Evolutionary conservation across 2,113 vertebrate genomes (phyloP).

Genomic region (Kryptolebias marmoratus): DNA sequence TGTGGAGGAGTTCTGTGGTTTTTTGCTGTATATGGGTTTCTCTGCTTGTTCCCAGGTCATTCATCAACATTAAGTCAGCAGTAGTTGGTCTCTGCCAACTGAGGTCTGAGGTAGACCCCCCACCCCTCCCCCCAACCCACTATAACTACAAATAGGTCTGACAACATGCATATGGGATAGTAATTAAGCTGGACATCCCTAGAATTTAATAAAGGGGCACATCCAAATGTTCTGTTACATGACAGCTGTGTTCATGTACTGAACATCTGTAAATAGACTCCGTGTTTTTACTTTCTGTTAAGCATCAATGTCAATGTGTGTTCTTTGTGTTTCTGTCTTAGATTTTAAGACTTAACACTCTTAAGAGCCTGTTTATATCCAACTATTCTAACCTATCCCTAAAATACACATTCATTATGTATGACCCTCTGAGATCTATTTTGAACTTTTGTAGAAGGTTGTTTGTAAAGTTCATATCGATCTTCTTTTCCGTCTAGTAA

Average conservation of each 20-base stretch:
- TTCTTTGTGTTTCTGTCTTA: background rate
- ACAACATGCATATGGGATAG: background rate
- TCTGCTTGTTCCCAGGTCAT: slow-evolving; percentile 21
- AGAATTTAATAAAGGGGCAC: background rate
- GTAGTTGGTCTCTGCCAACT: slow-evolving; percentile 26
- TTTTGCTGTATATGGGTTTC: slow-evolving; percentile 49
- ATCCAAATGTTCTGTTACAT: background rate
- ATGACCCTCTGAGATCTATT: too few species aligned
- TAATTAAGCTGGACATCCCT: slow-evolving; percentile 3
- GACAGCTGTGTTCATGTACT: background rate
- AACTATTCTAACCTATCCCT: too few species aligned
- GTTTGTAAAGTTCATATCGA: too few species aligned
- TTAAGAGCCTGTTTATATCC: too few species aligned
- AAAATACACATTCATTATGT: too few species aligned
- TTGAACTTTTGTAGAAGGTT: too few species aligned
- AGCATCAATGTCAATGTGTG: background rate
- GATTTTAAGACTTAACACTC: background rate
- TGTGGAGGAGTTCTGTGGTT: slow-evolving; percentile 10
- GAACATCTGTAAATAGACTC: background rate
- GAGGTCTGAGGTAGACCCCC: background rate
- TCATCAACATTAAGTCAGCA: slow-evolving; percentile 42
- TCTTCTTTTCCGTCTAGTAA: too few species aligned
- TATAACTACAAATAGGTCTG: slow-evolving; percentile 17
- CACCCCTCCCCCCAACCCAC: background rate
- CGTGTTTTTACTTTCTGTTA: background rate